Percentiles rank a stretch among this genome's conserved stretches.
Evolutionary conservation across 2,113 vertebrate species (phyloP).

Genomic region (Myiozetetes cayanensis): DNA sequence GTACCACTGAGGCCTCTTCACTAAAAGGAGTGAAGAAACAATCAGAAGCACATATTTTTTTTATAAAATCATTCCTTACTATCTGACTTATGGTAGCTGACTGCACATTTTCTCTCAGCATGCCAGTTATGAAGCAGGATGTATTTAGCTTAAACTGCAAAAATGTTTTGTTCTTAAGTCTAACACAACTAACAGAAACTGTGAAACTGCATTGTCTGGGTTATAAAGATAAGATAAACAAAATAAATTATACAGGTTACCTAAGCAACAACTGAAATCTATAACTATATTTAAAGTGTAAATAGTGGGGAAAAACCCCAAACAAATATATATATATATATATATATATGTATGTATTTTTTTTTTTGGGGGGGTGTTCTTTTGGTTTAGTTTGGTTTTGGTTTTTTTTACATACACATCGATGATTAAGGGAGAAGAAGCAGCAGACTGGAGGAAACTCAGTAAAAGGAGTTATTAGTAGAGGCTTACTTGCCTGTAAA

Average conservation of each 20-base stretch:
- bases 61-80: background rate
- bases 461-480: background rate
- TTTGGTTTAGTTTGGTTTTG: no score
- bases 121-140: background rate
- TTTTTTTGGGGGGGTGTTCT: no score
- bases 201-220: background rate
- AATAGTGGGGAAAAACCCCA: background rate
- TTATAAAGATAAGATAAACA: background rate
- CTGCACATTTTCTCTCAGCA: background rate
- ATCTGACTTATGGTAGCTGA: background rate
- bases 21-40: background rate
- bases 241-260: background rate
- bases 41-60: background rate
- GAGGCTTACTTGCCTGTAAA: background rate
- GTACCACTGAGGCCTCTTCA: background rate
- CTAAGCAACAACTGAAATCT: background rate
- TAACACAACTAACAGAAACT: background rate
- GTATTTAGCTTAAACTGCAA: background rate
- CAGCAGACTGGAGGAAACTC: background rate
- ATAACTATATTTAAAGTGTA: background rate
- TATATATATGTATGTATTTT: no score
- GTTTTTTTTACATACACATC: fast-evolving
- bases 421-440: background rate
- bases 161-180: background rate
- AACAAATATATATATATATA: no score